phyloP scores from a whole-genome alignment of 2,113 vertebrate genomes.

The Archocentrus centrarchus region DNA sequence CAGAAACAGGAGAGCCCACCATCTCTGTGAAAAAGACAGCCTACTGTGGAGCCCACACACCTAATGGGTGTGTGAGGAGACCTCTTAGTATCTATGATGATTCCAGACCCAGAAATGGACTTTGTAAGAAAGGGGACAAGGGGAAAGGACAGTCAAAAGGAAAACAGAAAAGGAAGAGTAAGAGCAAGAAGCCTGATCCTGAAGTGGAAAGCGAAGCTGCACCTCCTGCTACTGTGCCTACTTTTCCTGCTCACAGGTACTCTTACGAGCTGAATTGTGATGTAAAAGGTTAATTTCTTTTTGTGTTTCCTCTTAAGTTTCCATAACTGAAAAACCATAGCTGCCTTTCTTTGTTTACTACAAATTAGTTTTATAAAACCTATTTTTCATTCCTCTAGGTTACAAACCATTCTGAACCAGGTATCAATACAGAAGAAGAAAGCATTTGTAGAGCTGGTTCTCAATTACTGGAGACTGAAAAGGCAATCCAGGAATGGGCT shows the following conservation, averaged over 20 bases:
- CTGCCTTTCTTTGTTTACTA: neutral
- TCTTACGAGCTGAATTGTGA: neutral
- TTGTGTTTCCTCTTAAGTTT: no score
- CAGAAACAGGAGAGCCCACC: slow-evolving; percentile 79
- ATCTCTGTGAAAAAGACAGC: slow-evolving; percentile 97
- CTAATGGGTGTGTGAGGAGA: slow-evolving; percentile 87
- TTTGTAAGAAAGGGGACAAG: slow-evolving; percentile 85
- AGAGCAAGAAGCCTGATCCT: slow-evolving; percentile 84
- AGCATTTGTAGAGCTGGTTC: slow-evolving; percentile 92
- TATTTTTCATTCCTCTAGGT: slow-evolving; percentile 75
- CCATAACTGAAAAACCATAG: no score
- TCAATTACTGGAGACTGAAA: slow-evolving; percentile 98
- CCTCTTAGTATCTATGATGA: slow-evolving; percentile 92
- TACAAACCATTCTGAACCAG: slow-evolving; percentile 96
- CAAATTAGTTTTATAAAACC: rapidly evolving
- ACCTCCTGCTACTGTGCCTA: slow-evolving; percentile 84
- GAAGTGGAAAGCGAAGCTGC: slow-evolving; percentile 84
- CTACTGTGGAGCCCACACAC: slow-evolving; percentile 94
- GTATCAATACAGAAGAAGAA: slow-evolving; percentile 96
- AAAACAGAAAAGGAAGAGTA: slow-evolving; percentile 87
- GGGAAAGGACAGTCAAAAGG: slow-evolving; percentile 84
- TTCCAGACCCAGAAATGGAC: slow-evolving; percentile 87
- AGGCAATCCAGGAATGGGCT: slow-evolving; percentile 93
- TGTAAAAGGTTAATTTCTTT: neutral
- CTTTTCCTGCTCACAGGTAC: slow-evolving; percentile 93